Base-by-base conservation (phyloP, 2,888 invertebrate genomes). In the Mesopsocus fuscifrons region DNA sequence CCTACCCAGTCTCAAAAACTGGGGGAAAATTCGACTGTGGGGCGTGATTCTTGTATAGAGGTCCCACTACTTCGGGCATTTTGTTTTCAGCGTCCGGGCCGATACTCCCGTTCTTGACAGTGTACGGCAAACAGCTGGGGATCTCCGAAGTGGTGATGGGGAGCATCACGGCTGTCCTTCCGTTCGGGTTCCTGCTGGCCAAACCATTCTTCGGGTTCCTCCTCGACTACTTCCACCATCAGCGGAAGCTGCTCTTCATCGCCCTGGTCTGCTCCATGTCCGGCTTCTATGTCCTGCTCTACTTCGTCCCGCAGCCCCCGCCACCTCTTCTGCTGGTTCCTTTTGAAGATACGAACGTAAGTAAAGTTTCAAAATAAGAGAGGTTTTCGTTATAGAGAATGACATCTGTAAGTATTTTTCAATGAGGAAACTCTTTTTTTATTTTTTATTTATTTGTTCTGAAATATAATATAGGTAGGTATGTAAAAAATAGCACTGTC, bases 61-160 rank as follows among this genome's bases (percentile, higher is more conserved):
- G n/a, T n/a, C n/a, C n/a, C n/a, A n/a, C n/a, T n/a, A n/a, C n/a
- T n/a, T n/a, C n/a, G n/a, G n/a, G n/a, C n/a, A n/a, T n/a, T n/a
- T n/a, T n/a, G n/a, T n/a, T 63, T 63, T 41, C 61, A 84, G 84
- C 82, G 0, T 69, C 83, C 62, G 84, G 84, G 0, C 83, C 84
- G 0, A 72, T 85, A 40, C 62, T 85, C 26, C 84, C 84, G 0
- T 84, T 81, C 55, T 59, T 83, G 34, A 69, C 77, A 45, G 82
- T 85, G 9, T 78, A 74, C 58, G 84, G 81, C 0, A 72, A 77
- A 50, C 78, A 84, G 59, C 60, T 84, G 49, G 84, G 84, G 6
- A 69, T 84, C 18, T 76, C 80, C 0, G 71, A 82, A 0, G 65
- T 72, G 1, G 71, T 76, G 0, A 83, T 84, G 80, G 85, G 84